Conservation (phyloP, 1,140 invertebrate genomes). For the Orchestia grillus region DNA sequence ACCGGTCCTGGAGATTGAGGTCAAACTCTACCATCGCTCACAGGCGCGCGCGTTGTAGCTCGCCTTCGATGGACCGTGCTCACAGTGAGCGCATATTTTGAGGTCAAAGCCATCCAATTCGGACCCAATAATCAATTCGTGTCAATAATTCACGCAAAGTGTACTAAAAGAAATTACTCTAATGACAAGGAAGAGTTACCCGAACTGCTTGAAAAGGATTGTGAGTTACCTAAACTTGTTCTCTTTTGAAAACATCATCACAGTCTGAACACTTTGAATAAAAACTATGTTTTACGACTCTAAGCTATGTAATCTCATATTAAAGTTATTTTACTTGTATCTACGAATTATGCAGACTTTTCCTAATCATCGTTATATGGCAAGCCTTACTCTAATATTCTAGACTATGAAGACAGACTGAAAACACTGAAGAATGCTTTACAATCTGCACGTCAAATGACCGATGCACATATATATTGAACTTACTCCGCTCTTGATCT, state of each 20-base stretch:
- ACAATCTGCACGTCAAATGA: neutral
- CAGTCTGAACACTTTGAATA: neutral
- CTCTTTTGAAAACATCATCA: neutral
- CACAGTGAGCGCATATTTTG: neutral
- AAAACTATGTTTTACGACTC: too few species aligned
- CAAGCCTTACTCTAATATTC: neutral
- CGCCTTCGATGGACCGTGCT: neutral
- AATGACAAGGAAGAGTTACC: neutral
- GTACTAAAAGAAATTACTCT: neutral
- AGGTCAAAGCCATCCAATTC: neutral
- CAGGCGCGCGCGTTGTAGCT: neutral
- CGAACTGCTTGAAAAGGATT: neutral
- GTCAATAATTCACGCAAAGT: too few species aligned
- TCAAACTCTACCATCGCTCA: neutral
- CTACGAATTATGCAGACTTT: neutral
- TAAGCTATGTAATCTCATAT: neutral
- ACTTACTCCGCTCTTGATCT: conserved; percentile 68
- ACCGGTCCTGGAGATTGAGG: neutral
- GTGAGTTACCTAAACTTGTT: neutral
- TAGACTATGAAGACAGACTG: neutral
- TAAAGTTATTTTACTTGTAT: neutral
- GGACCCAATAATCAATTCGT: neutral
- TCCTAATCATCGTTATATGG: neutral
- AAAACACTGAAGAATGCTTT: neutral
- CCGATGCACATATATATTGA: neutral